Evolutionary conservation across 2,888 invertebrate genomes (phyloP), one percentile per base, ranked within the genome.

Genomic region (Metacarcinus magister): DNA sequence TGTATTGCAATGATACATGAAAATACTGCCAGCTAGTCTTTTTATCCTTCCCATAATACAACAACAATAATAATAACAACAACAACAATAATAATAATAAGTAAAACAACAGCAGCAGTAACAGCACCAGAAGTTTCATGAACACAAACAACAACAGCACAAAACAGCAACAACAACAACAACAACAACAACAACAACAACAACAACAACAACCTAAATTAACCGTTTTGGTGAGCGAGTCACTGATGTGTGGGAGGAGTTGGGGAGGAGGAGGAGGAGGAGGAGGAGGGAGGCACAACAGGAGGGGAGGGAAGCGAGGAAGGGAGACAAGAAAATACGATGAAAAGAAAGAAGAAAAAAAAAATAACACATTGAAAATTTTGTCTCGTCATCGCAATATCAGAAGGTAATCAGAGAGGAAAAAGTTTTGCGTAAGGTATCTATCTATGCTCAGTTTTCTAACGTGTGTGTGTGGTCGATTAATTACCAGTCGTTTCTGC

Each of bases 321-420:
- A 44, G 13, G 39, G 13, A 39, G 13, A 44, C 92, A 28, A 92
- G 92, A 92, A 92, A 92, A 46, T 23, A 43, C 46, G 1, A 19
- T 48, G 23, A 16, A 91, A 90, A 90, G 16, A 28, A 89, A 92
- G 4, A 92, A 92, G 28, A 48, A 0, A 92, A 44, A 44, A 23
- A n/a, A 19, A 92, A n/a, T n/a, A 28, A 23, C 48, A 2, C 54
- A 28, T 16, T 43, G 92, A 92, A 48, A 92, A 28, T 54, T 32
- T 48, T 46, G 92, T 48, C 28, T 92, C 54, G 4, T 48, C 92
- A 82, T 46, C 46, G 16, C 28, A 46, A 91, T 28, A 46, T 48
- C 46, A 92, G 10, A 48, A n/a, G 92, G 46, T 82, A 82, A 82
- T 82, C 82, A 82, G 82, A 32, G 82, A 82, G 82, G 28, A 75